Percentiles rank a stretch among this genome's conserved stretches.
These are phyloP conservation scores for Tichodroma muraria DNA, from an alignment of 2,113 vertebrate species.

Conservation along the genomic window DNA sequence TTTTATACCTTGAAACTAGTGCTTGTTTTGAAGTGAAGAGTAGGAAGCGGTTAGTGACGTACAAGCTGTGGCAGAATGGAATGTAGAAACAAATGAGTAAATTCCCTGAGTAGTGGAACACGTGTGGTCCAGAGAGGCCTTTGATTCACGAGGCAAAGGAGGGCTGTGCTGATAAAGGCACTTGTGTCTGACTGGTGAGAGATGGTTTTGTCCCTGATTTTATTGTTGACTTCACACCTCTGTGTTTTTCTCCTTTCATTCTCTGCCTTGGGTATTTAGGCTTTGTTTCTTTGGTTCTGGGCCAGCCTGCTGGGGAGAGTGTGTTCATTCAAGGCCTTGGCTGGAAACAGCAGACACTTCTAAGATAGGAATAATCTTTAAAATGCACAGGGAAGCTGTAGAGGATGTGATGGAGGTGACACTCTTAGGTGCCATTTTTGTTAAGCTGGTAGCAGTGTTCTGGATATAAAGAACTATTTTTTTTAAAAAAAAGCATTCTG, in stretches of 20 bases:
- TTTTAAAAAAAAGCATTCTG: background rate
- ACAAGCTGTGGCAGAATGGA: background rate
- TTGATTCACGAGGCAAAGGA: background rate
- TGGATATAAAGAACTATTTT: background rate
- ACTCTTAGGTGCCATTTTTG: background rate
- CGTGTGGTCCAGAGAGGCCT: background rate
- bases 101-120: background rate
- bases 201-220: background rate
- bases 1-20: background rate
- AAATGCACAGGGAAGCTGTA: background rate
- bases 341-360: background rate
- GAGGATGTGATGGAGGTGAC: background rate
- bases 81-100: background rate
- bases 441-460: background rate
- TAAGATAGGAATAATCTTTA: background rate
- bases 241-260: background rate
- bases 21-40: background rate
- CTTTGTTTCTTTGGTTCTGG: background rate
- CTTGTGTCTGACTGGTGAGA: background rate
- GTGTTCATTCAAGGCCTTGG: background rate
- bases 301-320: background rate
- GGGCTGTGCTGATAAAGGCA: background rate
- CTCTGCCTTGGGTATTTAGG: background rate
- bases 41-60: background rate
- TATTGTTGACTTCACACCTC: background rate